Conservation (phyloP, 1,140 invertebrate species). For the Drosophila aff. region DNA sequence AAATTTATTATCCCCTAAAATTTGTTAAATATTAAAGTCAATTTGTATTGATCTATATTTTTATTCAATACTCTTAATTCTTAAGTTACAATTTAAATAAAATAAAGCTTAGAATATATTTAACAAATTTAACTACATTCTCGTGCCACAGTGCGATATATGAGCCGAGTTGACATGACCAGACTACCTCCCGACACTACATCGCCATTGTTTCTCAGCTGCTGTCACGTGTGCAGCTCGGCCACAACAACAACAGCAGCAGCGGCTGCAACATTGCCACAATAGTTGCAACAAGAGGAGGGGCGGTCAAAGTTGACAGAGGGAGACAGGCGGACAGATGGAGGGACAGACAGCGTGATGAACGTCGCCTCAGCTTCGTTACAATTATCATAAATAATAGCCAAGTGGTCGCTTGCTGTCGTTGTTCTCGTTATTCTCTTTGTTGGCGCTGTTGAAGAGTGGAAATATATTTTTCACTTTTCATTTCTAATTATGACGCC, state of each 20-base stretch:
- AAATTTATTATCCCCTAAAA: too few species aligned
- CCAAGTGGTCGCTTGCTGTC: slow-evolving; percentile 63
- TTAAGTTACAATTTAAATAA: too few species aligned
- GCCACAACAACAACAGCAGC: slow-evolving; percentile 29
- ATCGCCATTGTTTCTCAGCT: slow-evolving; percentile 38
- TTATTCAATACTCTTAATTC: not conserved
- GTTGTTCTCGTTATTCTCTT: slow-evolving; percentile 39
- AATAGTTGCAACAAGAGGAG: slow-evolving; percentile 37
- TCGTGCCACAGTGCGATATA: slow-evolving; percentile 10
- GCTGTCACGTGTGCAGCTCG: slow-evolving; percentile 59
- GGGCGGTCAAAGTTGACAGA: slow-evolving; percentile 11
- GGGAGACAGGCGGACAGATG: slow-evolving; percentile 31
- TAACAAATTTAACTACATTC: too few species aligned
- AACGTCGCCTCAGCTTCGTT: slow-evolving; percentile 64
- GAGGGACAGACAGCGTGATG: slow-evolving; percentile 59
- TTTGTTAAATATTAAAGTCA: too few species aligned
- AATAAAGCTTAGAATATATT: not conserved
- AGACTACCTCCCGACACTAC: slow-evolving; percentile 18
- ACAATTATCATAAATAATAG: slow-evolving; percentile 82
- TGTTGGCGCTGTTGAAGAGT: slow-evolving; percentile 53
- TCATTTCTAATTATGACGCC: slow-evolving; percentile 74
- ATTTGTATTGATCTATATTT: not conserved
- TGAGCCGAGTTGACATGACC: slow-evolving; percentile 28
- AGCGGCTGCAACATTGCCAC: slow-evolving; percentile 10
- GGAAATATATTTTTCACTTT: slow-evolving; percentile 77